Conservation (phyloP, 2,797 vertebrate species). For the Rhodeus uyekii region DNA sequence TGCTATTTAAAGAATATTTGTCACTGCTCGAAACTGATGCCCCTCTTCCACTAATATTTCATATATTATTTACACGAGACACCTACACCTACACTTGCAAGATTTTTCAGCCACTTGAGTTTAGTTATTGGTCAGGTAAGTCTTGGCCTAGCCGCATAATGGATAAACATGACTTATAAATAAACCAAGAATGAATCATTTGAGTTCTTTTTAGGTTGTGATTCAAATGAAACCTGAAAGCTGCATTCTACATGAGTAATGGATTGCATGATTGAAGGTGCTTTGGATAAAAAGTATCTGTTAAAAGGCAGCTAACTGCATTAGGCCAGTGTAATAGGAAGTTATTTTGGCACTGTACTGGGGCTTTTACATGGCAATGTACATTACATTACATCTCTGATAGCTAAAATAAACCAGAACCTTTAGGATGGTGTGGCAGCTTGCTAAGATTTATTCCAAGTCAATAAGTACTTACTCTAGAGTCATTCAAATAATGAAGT, state of each 20-base stretch:
- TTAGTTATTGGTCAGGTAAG: neutral
- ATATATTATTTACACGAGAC: neutral
- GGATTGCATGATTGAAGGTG: conserved; percentile 2
- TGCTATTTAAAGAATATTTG: conserved; percentile 24
- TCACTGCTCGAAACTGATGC: conserved; percentile 19
- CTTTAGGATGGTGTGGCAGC: neutral
- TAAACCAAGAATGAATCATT: neutral
- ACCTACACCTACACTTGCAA: neutral
- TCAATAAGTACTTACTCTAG: conserved; percentile 17
- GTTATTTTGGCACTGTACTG: neutral
- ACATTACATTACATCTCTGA: neutral
- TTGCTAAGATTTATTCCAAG: conserved; percentile 20
- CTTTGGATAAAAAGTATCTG: conserved; percentile 51
- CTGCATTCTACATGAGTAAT: conserved; percentile 2
- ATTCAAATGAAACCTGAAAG: conserved; percentile 45
- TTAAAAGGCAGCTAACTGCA: conserved; percentile 47
- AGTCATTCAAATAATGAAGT: neutral
- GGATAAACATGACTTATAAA: conserved; percentile 8
- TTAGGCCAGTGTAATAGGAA: conserved; percentile 12
- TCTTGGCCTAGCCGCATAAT: conserved; percentile 3
- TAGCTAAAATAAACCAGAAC: conserved; percentile 24
- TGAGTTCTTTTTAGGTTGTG: neutral
- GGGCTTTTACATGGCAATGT: neutral
- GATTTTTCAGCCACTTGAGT: neutral
- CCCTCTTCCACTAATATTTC: neutral